These are phyloP conservation scores for Mythimna albipuncta DNA, from an alignment of 2,888 invertebrate species.

Conservation along the genomic window DNA sequence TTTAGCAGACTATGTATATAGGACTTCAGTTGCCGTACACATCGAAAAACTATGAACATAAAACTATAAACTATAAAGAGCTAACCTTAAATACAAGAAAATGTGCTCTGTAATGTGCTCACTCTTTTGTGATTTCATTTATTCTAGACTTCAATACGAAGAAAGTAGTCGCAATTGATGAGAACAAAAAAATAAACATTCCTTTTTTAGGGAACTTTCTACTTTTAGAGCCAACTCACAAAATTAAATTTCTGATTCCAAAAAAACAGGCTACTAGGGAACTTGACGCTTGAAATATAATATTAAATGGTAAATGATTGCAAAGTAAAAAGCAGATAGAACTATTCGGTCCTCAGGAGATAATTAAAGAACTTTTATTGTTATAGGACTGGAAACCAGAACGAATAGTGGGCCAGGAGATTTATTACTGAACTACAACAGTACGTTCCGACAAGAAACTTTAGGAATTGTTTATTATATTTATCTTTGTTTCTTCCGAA, in stretches of 20 bases:
- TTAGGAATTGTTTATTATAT: slow-evolving; percentile 26
- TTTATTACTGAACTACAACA: slow-evolving; percentile 41
- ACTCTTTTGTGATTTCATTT: slow-evolving; percentile 11
- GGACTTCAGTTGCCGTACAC: not conserved
- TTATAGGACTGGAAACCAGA: slow-evolving; percentile 16
- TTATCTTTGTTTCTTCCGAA: slow-evolving; percentile 32
- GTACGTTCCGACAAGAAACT: slow-evolving; percentile 19
- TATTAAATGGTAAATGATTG: slow-evolving; percentile 45
- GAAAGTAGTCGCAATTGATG: not conserved
- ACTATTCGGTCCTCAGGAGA: slow-evolving; percentile 31
- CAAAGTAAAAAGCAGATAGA: slow-evolving; percentile 18
- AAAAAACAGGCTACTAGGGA: slow-evolving; percentile 10
- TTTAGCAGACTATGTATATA: not conserved
- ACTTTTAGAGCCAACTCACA: slow-evolving; percentile 22
- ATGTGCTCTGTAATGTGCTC: no score
- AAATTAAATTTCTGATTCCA: slow-evolving; percentile 6
- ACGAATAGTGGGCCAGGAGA: slow-evolving; percentile 24
- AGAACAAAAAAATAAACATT: slow-evolving; percentile 7
- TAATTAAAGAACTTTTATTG: slow-evolving; percentile 48
- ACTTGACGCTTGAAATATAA: slow-evolving; percentile 34
- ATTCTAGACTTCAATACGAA: slow-evolving; percentile 20
- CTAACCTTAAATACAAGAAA: not conserved
- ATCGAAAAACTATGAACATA: not conserved
- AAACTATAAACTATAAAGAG: not conserved
- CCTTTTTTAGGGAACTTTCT: not conserved